Evolutionary conservation across 92 coral and sea anemone genomes (phyloP).

Genomic region (Plumapathes pennacea): DNA sequence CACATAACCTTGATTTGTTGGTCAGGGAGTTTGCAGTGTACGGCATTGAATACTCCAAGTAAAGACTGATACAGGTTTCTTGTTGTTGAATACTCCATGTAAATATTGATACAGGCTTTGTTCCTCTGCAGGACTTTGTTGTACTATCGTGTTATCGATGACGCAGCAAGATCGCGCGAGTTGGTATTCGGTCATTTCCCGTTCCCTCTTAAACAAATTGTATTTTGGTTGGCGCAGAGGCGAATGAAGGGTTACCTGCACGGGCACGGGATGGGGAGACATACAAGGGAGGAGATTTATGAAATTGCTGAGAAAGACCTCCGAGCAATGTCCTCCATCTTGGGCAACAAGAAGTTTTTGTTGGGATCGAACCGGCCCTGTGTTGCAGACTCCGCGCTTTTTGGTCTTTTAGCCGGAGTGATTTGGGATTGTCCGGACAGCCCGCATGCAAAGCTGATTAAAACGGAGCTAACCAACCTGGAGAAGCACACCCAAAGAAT

Average conservation of each 20-base stretch:
- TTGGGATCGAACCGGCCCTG: conserved; percentile 72
- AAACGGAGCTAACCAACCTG: conserved; percentile 56
- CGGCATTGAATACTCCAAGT: too few species aligned
- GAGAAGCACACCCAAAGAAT: conserved; percentile 56
- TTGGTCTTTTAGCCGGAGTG: conserved; percentile 63
- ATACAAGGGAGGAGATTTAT: conserved; percentile 65
- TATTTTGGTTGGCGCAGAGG: conserved; percentile 31
- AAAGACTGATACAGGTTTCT: too few species aligned
- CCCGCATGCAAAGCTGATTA: conserved; percentile 65
- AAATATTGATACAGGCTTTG: neutral
- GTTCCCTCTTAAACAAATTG: conserved; percentile 27
- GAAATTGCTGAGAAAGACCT: conserved; percentile 69
- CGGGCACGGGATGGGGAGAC: conserved; percentile 81
- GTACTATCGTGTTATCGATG: neutral
- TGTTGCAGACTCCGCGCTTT: conserved; percentile 57
- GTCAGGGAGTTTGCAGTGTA: too few species aligned
- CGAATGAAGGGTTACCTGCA: conserved; percentile 14
- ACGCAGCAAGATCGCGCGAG: conserved; percentile 24
- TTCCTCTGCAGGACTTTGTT: neutral
- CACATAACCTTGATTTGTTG: too few species aligned
- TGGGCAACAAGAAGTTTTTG: conserved; percentile 65
- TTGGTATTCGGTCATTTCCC: conserved; percentile 8
- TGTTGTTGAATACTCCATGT: neutral
- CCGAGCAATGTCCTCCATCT: conserved; percentile 47
- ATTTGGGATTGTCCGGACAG: conserved; percentile 47